Evolutionary conservation across 2,113 vertebrate genomes (phyloP), one percentile per base, ranked within the genome.

Genomic region (Ptilorrhoa leucosticta): DNA sequence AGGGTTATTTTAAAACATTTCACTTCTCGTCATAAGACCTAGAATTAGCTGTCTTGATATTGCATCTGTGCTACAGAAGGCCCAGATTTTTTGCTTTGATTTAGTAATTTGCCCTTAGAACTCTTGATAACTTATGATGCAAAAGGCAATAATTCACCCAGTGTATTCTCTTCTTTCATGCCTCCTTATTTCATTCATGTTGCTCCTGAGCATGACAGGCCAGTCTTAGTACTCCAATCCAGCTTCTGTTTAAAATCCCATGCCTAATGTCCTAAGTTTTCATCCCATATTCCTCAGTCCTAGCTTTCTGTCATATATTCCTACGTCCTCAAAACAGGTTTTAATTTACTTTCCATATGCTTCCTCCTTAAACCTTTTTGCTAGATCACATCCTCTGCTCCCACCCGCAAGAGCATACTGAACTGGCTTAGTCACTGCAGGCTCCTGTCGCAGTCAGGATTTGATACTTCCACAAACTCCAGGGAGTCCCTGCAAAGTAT

Each of bases 1-100:
- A 95, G 97, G 95, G 50, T 93, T 80, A 65, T 76, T 87, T 83
- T 92, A 88, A 93, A 94, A 57, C 39, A 69, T 65, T 26, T 58
- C 30, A 13, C 83, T 42, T 89, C 42, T 88, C 9, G 0, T 70
- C 58, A 27, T 42, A 94, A 92, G 83, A 89, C 58, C 48, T 87
- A 66, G 89, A 65, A 66, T 47, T 57, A 69, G 45, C 26, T 79
- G 17, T 66, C 37, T 61, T 83, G 61, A 37, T 86, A 47, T 56
- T 70, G 54, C 33, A 77, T 80, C 51, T 86, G 13, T 33, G 13
- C 76, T 93, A 77, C 51, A 63, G 89, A 90, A 68, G 88, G 64
- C 68, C 69, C 47, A 81, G 33, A 33, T 31, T 77, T 91, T 91
- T 92, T 86, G 47, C 65, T 83, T 77, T 90, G 42, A 40, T 83